phyloP scores from a whole-genome alignment of 2,113 vertebrate genomes.

The Gymnocephalus cernua region DNA sequence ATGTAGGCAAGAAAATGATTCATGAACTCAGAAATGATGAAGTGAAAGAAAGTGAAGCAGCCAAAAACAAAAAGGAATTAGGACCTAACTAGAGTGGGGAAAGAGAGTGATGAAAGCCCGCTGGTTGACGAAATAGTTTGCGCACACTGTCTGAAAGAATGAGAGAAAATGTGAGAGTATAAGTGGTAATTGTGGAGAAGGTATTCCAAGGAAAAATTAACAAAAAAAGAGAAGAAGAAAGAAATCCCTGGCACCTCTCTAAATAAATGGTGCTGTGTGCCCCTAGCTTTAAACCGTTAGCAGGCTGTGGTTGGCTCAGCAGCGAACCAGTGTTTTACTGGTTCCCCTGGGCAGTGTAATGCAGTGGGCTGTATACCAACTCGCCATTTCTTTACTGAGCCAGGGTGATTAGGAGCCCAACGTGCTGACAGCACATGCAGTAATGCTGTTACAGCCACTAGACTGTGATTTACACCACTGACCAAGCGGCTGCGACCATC shows the following conservation, averaged over 20 bases:
- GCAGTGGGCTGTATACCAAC: slow-evolving; percentile 29
- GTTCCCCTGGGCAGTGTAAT: slow-evolving; percentile 70
- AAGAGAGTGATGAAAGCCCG: slow-evolving; percentile 20
- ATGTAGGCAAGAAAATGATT: slow-evolving; percentile 7
- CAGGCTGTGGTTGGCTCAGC: slow-evolving; percentile 46
- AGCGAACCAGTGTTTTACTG: slow-evolving; percentile 70
- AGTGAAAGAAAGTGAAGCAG: neutral
- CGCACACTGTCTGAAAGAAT: neutral
- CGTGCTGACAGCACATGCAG: slow-evolving; percentile 55
- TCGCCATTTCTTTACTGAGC: slow-evolving; percentile 70
- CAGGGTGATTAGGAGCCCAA: slow-evolving; percentile 66
- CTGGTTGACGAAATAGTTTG: slow-evolving; percentile 13
- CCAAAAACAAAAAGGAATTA: slow-evolving; percentile 1
- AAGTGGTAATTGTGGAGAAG: neutral
- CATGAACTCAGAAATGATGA: slow-evolving; percentile 22
- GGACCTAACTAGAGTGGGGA: neutral
- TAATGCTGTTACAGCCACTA: slow-evolving; percentile 31
- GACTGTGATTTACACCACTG: slow-evolving; percentile 58
- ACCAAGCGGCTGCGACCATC: slow-evolving; percentile 12
- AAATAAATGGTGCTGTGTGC: slow-evolving; percentile 1
- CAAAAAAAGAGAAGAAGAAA: slow-evolving; percentile 3
- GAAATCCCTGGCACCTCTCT: slow-evolving; percentile 4
- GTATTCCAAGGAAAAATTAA: neutral
- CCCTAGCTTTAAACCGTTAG: slow-evolving; percentile 36
- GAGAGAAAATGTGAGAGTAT: neutral